Evolutionary conservation across 2,113 vertebrate species (phyloP), one percentile per base, ranked within the genome.

Genomic region (Aplodontia rufa): DNA sequence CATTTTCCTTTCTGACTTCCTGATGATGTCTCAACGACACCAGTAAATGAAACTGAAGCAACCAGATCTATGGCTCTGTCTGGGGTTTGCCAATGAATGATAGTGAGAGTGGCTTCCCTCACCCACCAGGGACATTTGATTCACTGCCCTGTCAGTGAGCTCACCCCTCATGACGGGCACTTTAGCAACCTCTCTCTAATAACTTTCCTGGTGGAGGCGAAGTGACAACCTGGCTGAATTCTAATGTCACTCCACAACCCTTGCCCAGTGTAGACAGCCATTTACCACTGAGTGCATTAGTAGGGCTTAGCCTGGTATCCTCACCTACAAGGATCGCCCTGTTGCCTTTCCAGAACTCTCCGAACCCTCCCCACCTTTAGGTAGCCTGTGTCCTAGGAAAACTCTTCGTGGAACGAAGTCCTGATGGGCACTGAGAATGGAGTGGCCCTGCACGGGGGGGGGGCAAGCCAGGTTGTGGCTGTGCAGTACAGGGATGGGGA

Each of bases 121-220:
- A 0, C 26, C 82, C 78, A 51, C 62, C 47, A 9, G 17, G 6
- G 80, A 40, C 32, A 4, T 40, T 87, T 86, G 58, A 72, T 83
- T 94, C 74, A 86, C 42, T 71, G 64, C 6, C 35, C 14, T 6
- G 0, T 79, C 94, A 40, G 83, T 96, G 96, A 95, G 96, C 79
- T 97, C 96, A 91, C 55, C 32, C 26, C 16, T 58, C 20, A 17
- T 12, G 10, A 66, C 24, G 3, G 68, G 30, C 19, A 14, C 92
- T 32, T 58, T 14, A 62, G n/a, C 0, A 26, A 87, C 90, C 90
- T 81, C 35, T 19, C 40, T 60, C 64, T n/a, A 76, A 78, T 93
- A 90, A 85, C 64, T 90, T 87, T 87, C 71, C 49, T 13, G 47
- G 60, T 58, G 72, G n/a, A 93, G 80, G 37, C 62, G 49, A 75